Evolutionary conservation across 2,888 invertebrate genomes (phyloP).

Genomic region (Blastobasis adustella): DNA sequence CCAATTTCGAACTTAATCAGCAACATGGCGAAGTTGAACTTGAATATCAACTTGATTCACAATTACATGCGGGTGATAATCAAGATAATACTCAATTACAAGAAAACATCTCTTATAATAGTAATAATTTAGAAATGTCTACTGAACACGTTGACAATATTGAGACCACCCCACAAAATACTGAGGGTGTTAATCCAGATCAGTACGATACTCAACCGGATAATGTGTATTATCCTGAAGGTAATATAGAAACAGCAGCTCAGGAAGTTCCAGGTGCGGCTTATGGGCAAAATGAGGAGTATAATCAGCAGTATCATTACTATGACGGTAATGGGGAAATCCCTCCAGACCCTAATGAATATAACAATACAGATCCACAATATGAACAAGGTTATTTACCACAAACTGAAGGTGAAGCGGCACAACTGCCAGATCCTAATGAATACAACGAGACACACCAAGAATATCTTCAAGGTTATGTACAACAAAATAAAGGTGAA

Average conservation of each 20-base stretch:
- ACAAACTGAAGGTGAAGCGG: conserved; percentile 22
- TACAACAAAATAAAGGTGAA: conserved; percentile 35
- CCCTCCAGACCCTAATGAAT: too few species aligned
- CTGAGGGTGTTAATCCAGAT: conserved; percentile 2
- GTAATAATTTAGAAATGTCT: neutral
- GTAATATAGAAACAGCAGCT: conserved; percentile 15
- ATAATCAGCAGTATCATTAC: too few species aligned
- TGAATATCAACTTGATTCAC: too few species aligned
- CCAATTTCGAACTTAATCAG: too few species aligned
- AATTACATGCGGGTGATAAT: too few species aligned
- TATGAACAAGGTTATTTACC: too few species aligned
- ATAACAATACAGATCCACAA: too few species aligned
- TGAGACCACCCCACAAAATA: neutral
- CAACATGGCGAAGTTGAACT: too few species aligned
- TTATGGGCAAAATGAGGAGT: too few species aligned
- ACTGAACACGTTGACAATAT: neutral
- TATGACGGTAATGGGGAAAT: too few species aligned
- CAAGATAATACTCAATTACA: too few species aligned
- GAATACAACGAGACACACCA: conserved; percentile 43
- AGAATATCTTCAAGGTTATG: conserved; percentile 47
- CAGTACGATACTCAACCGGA: conserved; percentile 8
- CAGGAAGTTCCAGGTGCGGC: conserved; percentile 23
- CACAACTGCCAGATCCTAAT: conserved; percentile 31
- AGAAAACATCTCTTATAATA: too few species aligned
- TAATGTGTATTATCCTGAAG: conserved; percentile 4